These are phyloP conservation scores for Synergus japonicus DNA, from an alignment of 2,888 invertebrate genomes.

Conservation along the genomic window DNA sequence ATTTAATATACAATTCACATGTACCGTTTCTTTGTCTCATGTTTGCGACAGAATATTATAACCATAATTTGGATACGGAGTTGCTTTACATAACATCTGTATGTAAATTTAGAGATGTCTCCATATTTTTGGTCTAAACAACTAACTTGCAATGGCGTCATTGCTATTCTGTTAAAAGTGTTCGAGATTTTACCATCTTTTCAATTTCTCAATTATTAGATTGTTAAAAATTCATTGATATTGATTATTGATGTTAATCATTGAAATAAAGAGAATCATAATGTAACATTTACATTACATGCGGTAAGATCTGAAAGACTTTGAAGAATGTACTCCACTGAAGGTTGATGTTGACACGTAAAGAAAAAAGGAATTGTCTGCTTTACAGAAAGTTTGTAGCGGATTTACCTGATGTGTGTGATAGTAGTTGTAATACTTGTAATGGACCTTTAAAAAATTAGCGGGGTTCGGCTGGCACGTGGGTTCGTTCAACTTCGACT, in stretches of 20 bases:
- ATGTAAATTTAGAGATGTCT: constrained; percentile 2
- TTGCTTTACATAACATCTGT: constrained; percentile 14
- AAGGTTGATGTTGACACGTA: background rate
- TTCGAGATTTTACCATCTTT: background rate
- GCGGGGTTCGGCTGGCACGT: constrained; percentile 65
- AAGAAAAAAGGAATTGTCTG: background rate
- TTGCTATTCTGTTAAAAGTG: background rate
- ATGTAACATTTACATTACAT: no score
- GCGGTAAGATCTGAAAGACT: no score
- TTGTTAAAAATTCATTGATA: no score
- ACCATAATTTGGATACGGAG: constrained; percentile 10
- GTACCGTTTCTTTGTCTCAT: background rate
- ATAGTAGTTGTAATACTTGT: background rate
- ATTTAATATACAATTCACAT: background rate
- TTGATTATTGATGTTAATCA: no score
- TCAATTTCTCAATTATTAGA: background rate
- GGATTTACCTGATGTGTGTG: constrained; percentile 10
- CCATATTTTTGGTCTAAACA: background rate
- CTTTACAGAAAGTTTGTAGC: background rate
- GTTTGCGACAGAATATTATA: background rate
- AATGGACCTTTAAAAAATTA: constrained; percentile 65
- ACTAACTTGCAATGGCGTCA: background rate
- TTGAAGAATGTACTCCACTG: background rate
- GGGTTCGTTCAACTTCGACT: constrained; percentile 74
- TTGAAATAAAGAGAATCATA: no score